These are phyloP conservation scores for Enteromius viviparus DNA, from an alignment of 2,797 vertebrate genomes.

Conservation along the genomic window DNA sequence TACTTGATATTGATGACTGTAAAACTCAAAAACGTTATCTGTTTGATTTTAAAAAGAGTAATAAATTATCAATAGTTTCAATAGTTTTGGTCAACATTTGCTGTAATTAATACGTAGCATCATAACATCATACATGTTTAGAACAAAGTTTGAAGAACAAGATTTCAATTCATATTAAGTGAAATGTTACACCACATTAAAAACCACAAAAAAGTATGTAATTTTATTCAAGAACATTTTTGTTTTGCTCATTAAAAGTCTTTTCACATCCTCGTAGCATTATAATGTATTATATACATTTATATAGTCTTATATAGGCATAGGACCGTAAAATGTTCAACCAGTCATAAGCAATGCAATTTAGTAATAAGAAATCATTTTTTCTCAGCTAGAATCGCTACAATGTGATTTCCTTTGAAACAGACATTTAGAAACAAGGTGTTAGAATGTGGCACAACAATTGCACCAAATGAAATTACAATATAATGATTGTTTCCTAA, in stretches of 20 bases:
- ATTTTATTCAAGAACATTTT: background rate
- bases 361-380: rapidly evolving
- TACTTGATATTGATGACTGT: background rate
- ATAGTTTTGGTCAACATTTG: background rate
- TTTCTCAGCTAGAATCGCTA: background rate
- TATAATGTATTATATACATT: too few relatives aligned
- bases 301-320: background rate
- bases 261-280: background rate
- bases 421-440: background rate
- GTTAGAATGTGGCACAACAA: background rate
- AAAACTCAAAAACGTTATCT: background rate
- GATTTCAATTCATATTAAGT: background rate
- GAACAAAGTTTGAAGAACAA: background rate
- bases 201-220: background rate
- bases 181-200: background rate
- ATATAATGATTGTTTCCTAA: background rate
- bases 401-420: background rate
- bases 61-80: background rate
- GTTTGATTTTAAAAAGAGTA: background rate
- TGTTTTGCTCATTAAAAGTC: background rate
- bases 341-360: background rate
- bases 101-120: background rate
- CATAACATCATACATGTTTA: background rate
- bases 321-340: background rate
- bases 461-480: background rate